phyloP scores from a whole-genome alignment of 1,140 invertebrate species.

The Pinna nobilis region DNA sequence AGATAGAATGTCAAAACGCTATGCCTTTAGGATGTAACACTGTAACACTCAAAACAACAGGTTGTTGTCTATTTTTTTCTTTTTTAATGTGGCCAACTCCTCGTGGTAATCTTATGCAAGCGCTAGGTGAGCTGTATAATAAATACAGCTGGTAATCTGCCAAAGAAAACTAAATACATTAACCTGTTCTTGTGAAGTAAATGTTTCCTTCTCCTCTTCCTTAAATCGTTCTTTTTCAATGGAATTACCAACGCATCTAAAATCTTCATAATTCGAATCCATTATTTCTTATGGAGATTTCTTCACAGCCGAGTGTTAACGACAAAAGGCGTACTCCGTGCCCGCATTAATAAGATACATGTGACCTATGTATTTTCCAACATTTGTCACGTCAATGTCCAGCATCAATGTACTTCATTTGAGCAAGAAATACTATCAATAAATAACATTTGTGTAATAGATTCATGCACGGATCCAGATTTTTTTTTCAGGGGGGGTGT shows the following conservation, averaged over 20 bases:
- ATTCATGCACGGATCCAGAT: too few relatives aligned
- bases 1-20: background rate
- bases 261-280: background rate
- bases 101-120: background rate
- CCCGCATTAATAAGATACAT: too few relatives aligned
- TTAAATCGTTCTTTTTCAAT: slow-evolving; percentile 55
- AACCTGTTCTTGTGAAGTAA: slow-evolving; percentile 73
- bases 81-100: background rate
- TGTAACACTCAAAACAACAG: too few relatives aligned
- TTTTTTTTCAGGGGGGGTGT: too few relatives aligned
- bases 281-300: background rate
- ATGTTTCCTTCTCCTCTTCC: slow-evolving; percentile 66
- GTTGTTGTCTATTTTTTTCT: background rate
- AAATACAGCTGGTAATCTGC: background rate
- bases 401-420: too few relatives aligned
- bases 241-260: slow-evolving; percentile 36
- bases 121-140: background rate
- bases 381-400: too few relatives aligned
- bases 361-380: too few relatives aligned
- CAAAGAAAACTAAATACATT: background rate
- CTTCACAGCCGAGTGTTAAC: too few relatives aligned
- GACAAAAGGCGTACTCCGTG: too few relatives aligned
- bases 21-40: background rate
- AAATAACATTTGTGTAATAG: too few relatives aligned
- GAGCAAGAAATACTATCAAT: too few relatives aligned